phyloP scores from a whole-genome alignment of 2,888 invertebrate species.

The Cataglyphis cursor region DNA sequence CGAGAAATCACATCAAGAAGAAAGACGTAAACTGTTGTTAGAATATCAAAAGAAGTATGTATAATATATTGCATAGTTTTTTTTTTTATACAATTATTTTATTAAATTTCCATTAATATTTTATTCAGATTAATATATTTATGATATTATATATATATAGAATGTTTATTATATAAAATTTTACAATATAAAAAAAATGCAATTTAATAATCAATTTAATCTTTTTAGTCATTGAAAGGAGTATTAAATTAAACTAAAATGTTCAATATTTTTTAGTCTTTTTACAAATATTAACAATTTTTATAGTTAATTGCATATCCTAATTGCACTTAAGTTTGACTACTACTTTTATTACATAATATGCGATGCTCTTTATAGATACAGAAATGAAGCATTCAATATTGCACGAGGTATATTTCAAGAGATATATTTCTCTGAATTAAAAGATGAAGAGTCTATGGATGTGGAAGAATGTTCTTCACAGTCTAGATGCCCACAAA shows the following conservation, averaged over 20 bases:
- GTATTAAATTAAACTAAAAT: not conserved
- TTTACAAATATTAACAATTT: not conserved
- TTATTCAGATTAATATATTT: not conserved
- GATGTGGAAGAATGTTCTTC: slow-evolving; percentile 60
- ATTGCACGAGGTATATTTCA: slow-evolving; percentile 87
- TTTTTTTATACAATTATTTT: not conserved
- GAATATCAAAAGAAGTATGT: slow-evolving; percentile 82
- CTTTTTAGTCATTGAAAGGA: not conserved
- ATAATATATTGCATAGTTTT: not conserved
- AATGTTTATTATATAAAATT: not conserved
- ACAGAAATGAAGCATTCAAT: slow-evolving; percentile 80
- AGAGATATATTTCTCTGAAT: slow-evolving; percentile 77
- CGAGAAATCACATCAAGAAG: slow-evolving; percentile 82
- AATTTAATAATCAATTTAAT: not conserved
- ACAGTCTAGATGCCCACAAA: slow-evolving; percentile 59
- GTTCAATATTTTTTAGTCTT: not conserved
- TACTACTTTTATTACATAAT: not conserved
- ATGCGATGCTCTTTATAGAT: slow-evolving; percentile 71
- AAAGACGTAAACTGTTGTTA: slow-evolving; percentile 81
- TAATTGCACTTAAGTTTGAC: not conserved
- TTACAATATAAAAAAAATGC: not conserved
- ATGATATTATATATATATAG: too few relatives aligned
- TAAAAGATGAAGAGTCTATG: slow-evolving; percentile 74
- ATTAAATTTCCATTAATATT: not conserved
- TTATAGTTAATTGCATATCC: not conserved